Conservation (phyloP, 2,888 invertebrate species). For the Ochlodes sylvanus region DNA sequence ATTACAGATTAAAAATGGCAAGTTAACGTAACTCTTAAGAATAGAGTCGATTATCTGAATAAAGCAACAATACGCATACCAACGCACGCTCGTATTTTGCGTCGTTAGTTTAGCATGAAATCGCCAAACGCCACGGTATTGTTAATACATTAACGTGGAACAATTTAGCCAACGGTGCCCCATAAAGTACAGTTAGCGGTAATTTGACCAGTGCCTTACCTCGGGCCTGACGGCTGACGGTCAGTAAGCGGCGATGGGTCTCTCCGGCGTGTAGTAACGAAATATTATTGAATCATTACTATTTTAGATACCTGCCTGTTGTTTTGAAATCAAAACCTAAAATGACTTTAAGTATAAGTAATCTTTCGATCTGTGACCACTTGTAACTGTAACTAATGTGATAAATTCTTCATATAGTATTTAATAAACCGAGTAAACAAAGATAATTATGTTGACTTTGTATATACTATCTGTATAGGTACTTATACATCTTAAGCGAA, state of each 20-base stretch:
- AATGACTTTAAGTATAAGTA: too few relatives aligned
- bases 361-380: too few relatives aligned
- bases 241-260: neutral
- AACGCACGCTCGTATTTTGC: neutral
- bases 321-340: too few relatives aligned
- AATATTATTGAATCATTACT: neutral
- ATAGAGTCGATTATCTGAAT: neutral
- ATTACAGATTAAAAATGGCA: too few relatives aligned
- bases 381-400: too few relatives aligned
- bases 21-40: too few relatives aligned
- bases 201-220: conserved; percentile 26
- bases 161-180: conserved; percentile 38
- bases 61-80: conserved; percentile 4
- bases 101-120: conserved; percentile 5
- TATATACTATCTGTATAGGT: too few relatives aligned
- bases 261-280: neutral
- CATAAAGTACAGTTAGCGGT: conserved; percentile 34
- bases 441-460: too few relatives aligned
- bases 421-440: too few relatives aligned
- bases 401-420: too few relatives aligned
- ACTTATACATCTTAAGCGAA: too few relatives aligned
- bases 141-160: conserved; percentile 35
- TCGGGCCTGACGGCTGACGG: conserved; percentile 2
- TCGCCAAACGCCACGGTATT: conserved; percentile 25
- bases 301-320: neutral